Conservation (phyloP, 2,888 invertebrate species). For the Chloroclystis v-ata region DNA sequence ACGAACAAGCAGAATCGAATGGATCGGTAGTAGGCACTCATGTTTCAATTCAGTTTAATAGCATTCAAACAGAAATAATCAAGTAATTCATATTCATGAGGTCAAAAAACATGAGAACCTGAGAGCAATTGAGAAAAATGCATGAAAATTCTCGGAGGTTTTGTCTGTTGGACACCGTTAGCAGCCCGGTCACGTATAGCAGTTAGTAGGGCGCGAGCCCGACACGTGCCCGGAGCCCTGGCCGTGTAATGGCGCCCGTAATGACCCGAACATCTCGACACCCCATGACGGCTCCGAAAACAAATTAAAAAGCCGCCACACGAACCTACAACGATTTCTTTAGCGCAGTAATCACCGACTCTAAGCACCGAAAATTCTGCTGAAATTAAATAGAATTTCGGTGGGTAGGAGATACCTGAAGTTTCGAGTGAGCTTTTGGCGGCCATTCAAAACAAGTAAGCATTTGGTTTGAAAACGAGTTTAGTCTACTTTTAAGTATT, state of each 20-base stretch:
- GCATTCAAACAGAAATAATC: not conserved
- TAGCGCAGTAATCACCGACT: constrained; percentile 28
- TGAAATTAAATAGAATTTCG: constrained; percentile 41
- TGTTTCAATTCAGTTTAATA: not conserved
- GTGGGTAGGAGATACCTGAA: constrained; percentile 28
- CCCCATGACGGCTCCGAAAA: constrained; percentile 48
- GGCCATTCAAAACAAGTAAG: constrained; percentile 28
- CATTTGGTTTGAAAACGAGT: constrained; percentile 16
- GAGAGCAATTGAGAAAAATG: constrained; percentile 22
- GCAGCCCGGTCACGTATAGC: constrained; percentile 60
- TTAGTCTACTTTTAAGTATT: too few relatives aligned
- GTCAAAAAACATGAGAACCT: constrained; percentile 20
- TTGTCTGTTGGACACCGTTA: constrained; percentile 39
- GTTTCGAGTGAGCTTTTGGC: constrained; percentile 27
- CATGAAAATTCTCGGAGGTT: constrained; percentile 22
- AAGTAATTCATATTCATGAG: too few relatives aligned
- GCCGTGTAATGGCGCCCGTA: constrained; percentile 67
- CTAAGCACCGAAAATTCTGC: constrained; percentile 31
- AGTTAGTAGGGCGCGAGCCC: constrained; percentile 70
- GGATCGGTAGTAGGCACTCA: too few relatives aligned
- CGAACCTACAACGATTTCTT: constrained; percentile 38
- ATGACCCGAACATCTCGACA: constrained; percentile 56
- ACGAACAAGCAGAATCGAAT: too few relatives aligned
- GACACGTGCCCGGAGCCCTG: constrained; percentile 66
- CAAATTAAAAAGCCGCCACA: constrained; percentile 67